These are phyloP conservation scores for Hydropotes inermis DNA, from an alignment of 2,113 vertebrate species.

Conservation along the genomic window DNA sequence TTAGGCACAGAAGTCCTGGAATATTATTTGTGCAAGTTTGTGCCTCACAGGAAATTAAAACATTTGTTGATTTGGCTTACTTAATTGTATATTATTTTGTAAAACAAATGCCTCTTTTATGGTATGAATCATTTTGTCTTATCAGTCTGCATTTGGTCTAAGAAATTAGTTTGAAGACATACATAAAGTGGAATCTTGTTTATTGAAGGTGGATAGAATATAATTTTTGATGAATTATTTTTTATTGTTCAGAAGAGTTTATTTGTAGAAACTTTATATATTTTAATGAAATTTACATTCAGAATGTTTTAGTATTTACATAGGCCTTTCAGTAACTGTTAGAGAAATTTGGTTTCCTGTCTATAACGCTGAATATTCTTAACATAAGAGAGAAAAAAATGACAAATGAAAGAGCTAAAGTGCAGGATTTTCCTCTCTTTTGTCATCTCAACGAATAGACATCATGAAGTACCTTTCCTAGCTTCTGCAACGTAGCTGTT, in stretches of 20 bases:
- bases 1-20: neutral
- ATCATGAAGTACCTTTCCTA: neutral
- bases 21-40: neutral
- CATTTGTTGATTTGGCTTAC: constrained; percentile 19
- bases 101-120: constrained; percentile 17
- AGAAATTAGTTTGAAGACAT: constrained; percentile 38
- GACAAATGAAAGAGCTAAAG: neutral
- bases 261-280: neutral
- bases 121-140: neutral
- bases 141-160: neutral
- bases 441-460: too few relatives aligned
- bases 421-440: neutral
- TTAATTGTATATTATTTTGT: constrained; percentile 16
- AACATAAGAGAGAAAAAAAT: neutral
- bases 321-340: neutral
- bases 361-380: neutral
- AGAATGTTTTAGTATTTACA: neutral
- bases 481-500: neutral
- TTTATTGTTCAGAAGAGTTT: neutral
- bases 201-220: neutral
- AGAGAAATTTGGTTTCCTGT: neutral
- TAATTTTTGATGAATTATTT: neutral
- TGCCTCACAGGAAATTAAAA: constrained; percentile 21
- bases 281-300: neutral
- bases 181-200: neutral